Percentiles rank a stretch among this genome's conserved stretches.
phyloP scores from a whole-genome alignment of 2,113 vertebrate genomes.

The Ceyx margarethae region DNA sequence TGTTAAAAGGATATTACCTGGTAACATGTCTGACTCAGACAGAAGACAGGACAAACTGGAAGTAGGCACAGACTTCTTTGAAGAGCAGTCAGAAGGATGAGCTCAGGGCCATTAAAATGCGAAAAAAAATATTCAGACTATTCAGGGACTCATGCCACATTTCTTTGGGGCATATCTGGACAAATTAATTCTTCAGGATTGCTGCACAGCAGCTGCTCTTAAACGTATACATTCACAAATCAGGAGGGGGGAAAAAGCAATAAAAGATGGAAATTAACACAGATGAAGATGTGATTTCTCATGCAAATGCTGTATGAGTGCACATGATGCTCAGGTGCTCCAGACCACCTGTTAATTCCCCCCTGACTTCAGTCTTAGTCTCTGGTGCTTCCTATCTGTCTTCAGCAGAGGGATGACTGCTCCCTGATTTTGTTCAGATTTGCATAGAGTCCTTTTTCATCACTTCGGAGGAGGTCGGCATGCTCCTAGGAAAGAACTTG shows the following conservation, averaged over 20 bases:
- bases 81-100: background rate
- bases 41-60: background rate
- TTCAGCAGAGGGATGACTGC: background rate
- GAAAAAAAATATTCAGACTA: background rate
- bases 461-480: background rate
- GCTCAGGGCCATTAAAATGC: background rate
- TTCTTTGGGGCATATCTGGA: background rate
- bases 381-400: background rate
- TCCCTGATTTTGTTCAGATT: background rate
- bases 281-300: background rate
- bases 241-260: background rate
- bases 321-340: background rate
- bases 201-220: background rate
- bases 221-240: background rate
- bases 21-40: background rate
- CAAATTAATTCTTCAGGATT: background rate
- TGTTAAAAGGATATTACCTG: background rate
- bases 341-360: background rate
- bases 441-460: background rate
- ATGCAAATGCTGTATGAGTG: background rate
- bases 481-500: background rate
- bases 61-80: background rate
- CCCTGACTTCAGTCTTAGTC: background rate
- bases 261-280: background rate
- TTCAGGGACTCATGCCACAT: background rate